phyloP scores from a whole-genome alignment of 2,888 invertebrate genomes.

The Electrophaes corylata region DNA sequence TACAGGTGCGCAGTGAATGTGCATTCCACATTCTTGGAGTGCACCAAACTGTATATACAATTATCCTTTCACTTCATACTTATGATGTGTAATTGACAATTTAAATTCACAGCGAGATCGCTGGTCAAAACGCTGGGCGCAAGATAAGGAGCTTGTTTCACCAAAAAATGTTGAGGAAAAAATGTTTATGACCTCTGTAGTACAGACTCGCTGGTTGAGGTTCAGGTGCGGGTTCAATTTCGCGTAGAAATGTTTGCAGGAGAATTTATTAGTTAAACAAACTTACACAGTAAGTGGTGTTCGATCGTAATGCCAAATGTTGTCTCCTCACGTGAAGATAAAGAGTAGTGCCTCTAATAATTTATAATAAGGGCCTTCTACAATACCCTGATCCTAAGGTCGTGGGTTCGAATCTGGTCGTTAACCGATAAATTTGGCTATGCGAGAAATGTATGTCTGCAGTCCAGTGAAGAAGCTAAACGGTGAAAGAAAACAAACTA shows the following conservation, averaged over 20 bases:
- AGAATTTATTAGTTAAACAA: too few relatives aligned
- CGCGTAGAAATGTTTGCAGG: background rate
- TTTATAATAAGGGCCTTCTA: too few relatives aligned
- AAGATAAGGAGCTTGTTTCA: slow-evolving; percentile 18
- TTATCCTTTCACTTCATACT: slow-evolving; percentile 50
- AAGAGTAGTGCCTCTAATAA: too few relatives aligned
- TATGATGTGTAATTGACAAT: slow-evolving; percentile 44
- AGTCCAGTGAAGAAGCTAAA: too few relatives aligned
- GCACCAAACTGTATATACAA: slow-evolving; percentile 38
- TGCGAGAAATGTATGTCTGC: too few relatives aligned
- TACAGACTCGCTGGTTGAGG: background rate
- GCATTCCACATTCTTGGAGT: slow-evolving; percentile 45
- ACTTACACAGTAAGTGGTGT: too few relatives aligned
- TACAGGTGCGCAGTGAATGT: slow-evolving; percentile 36
- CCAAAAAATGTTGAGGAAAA: slow-evolving; percentile 8
- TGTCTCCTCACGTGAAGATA: too few relatives aligned
- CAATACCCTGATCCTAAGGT: too few relatives aligned
- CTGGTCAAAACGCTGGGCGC: slow-evolving; percentile 6
- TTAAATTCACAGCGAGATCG: slow-evolving; percentile 37
- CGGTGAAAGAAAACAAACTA: too few relatives aligned
- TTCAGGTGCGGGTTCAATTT: background rate
- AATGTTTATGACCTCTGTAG: background rate
- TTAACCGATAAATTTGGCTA: too few relatives aligned
- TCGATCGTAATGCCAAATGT: too few relatives aligned
- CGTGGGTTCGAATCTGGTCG: too few relatives aligned